Evolutionary conservation across 37 sponge, comb jelly and placozoan genomes (phyloP).

Genomic region (Dysidea cf. avara): DNA sequence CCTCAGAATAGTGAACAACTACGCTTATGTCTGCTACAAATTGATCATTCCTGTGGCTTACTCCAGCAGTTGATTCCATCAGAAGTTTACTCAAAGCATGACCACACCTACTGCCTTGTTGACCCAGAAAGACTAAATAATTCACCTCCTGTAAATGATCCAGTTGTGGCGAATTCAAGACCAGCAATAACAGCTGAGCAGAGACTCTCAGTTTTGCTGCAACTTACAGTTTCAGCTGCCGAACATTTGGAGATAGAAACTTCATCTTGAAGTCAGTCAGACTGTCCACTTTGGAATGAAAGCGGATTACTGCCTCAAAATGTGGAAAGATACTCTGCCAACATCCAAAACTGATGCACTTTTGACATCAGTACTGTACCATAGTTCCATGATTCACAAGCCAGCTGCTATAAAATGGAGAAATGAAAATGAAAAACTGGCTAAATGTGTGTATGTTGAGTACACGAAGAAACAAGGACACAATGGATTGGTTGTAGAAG

Average conservation of each 20-base stretch:
- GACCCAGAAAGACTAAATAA: no score
- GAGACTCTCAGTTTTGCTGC: no score
- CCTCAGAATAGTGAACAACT: constrained; percentile 5
- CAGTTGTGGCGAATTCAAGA: no score
- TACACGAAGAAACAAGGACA: constrained; percentile 11
- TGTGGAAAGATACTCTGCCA: constrained; percentile 28
- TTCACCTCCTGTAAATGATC: no score
- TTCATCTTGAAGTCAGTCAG: constrained; percentile 2
- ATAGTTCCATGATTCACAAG: background rate
- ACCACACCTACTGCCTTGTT: no score
- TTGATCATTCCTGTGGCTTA: constrained; percentile 19
- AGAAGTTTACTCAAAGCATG: no score
- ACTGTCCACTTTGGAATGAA: constrained; percentile 6
- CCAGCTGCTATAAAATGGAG: constrained; percentile 31
- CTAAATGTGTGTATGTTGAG: constrained; percentile 8
- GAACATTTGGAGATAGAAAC: constrained; percentile 1
- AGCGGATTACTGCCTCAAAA: constrained; percentile 22
- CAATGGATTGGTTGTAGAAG: background rate
- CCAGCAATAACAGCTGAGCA: no score
- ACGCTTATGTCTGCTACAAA: constrained; percentile 11
- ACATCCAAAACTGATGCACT: constrained; percentile 18
- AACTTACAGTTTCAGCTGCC: no score
- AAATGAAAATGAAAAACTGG: constrained; percentile 23
- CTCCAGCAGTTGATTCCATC: constrained; percentile 9
- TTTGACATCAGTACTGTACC: constrained; percentile 10